Conservation (phyloP, 2,113 vertebrate species). For the Phodopus roborovskii region DNA sequence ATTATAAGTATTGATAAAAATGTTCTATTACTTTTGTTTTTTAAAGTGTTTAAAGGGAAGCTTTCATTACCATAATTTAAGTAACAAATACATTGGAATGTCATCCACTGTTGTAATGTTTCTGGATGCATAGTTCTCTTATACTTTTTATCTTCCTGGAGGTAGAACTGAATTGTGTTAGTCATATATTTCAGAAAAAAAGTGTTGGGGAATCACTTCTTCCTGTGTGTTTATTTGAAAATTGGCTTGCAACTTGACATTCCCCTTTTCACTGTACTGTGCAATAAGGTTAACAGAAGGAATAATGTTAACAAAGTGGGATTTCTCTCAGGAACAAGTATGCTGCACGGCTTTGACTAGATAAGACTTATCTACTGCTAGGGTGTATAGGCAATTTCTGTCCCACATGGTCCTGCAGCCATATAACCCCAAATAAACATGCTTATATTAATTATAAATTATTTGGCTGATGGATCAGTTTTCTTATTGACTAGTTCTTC, state of each 20-base stretch:
- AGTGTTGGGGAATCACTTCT: fast-evolving
- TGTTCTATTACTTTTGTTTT: not conserved
- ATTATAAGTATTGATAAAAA: not conserved
- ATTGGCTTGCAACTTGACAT: not conserved
- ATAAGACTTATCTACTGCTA: not conserved
- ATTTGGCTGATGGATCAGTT: too few species aligned
- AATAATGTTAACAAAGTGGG: not conserved
- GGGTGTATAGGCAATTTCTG: not conserved
- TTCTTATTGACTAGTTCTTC: too few species aligned
- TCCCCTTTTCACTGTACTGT: not conserved
- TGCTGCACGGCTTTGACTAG: fast-evolving
- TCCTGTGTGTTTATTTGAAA: not conserved
- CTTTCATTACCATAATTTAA: too few species aligned
- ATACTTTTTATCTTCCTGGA: not conserved
- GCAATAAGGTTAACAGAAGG: not conserved
- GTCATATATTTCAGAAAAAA: not conserved
- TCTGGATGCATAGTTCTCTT: not conserved
- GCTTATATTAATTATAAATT: too few species aligned
- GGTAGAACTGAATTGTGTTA: not conserved
- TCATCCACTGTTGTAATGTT: not conserved
- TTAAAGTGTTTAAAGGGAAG: not conserved
- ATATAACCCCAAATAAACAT: too few species aligned
- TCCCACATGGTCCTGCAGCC: too few species aligned
- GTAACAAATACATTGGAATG: not conserved
- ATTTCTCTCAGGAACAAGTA: not conserved